Base-by-base conservation (phyloP, 2,113 vertebrate genomes). In the Gambusia affinis region DNA sequence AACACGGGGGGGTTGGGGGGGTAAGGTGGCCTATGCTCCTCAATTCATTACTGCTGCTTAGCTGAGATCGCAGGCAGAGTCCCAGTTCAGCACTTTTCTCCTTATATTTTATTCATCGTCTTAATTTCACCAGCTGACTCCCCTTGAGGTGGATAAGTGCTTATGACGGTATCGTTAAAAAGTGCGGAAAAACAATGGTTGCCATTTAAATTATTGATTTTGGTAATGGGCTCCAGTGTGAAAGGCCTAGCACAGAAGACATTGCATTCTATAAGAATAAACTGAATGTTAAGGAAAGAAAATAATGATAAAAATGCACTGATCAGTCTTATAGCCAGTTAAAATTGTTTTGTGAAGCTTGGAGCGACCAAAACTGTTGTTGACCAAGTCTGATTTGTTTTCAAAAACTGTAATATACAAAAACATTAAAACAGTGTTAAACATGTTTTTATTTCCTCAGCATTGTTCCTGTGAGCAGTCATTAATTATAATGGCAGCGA, bases 71-170 rank as follows among this genome's bases (percentile, higher is more conserved):
- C 68, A 72, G 22, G 33, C 35, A 11, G 67, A 81, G 64, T 84
- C 77, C 74, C 72, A 80, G 74, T 84, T 87, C 83, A 80, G 83
- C 82, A 85, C 66, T 88, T 86, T 86, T 72, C 75, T 67, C 54
- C n/a, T 87, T 74, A 93, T 93, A 81, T 91, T 92, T 92, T 93
- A 91, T 94, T 92, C 85, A 92, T 90, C 67, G 65, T 85, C 79
- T 83, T 91, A 88, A 91, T 91, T 92, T 85, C 71, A 42, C 71
- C 19, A 65, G 73, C 65, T 71, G 10, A 28, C 54, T 66, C 60
- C 65, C 60, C 78, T 69, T 73, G 54, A 82, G 84, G 81, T 79
- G 63, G 68, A 63, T 87, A 85, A 87, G 73, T 84, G 78, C 81
- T 83, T 83, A 64, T 83, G 77, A 89, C 67, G 65, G 83, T 64